Evolutionary conservation across 2,797 vertebrate species (phyloP).

Genomic region (Florisuga fusca): DNA sequence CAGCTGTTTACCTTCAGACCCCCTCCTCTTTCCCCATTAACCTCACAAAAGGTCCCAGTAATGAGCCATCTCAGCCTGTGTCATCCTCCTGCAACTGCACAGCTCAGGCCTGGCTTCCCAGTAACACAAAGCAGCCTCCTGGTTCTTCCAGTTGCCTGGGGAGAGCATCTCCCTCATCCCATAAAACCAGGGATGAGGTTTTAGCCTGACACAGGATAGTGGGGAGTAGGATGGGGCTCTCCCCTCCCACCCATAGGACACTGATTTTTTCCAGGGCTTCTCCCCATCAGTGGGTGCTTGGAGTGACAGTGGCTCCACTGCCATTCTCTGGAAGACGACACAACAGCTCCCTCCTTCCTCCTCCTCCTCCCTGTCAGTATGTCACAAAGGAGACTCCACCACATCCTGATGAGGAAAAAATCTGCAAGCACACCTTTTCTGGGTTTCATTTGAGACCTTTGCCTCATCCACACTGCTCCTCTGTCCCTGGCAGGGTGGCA

Average conservation of each 20-base stretch:
- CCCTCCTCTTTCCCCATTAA: not conserved
- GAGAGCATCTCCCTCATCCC: not conserved
- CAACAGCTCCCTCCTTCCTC: not conserved
- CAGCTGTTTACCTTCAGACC: slow-evolving; percentile 40
- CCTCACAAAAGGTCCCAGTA: not conserved
- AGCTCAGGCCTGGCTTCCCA: not conserved
- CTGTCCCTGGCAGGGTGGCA: not conserved
- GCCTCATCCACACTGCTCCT: not conserved
- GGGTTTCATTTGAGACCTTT: not conserved
- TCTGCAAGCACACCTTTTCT: not conserved
- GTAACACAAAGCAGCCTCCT: not conserved
- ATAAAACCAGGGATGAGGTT: not conserved
- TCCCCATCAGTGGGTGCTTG: not conserved
- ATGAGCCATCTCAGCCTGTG: not conserved
- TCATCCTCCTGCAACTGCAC: not conserved
- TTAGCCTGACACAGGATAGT: not conserved
- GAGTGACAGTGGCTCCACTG: not conserved
- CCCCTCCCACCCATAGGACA: not conserved
- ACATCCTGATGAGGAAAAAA: not conserved
- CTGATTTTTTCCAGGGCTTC: not conserved
- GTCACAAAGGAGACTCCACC: not conserved
- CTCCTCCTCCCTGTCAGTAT: not conserved
- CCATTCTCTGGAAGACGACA: not conserved
- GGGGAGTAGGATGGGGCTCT: not conserved
- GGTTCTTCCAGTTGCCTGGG: not conserved